These are phyloP conservation scores for Malacoctenus gilli DNA, from an alignment of 2,797 vertebrate genomes.

Conservation along the genomic window DNA sequence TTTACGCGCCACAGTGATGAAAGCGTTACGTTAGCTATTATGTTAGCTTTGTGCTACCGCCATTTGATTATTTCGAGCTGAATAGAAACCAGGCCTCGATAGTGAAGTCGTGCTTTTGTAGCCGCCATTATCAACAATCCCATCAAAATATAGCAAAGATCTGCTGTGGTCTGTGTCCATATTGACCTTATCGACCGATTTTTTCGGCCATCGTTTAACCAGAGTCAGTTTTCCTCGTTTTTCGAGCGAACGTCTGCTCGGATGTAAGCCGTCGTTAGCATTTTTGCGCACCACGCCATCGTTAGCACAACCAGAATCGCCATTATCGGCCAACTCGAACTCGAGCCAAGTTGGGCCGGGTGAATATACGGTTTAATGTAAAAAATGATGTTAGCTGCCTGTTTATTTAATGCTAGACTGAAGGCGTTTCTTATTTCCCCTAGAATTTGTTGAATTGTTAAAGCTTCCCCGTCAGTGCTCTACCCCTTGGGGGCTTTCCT, in stretches of 20 bases:
- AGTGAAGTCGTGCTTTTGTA: neutral
- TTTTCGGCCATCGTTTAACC: neutral
- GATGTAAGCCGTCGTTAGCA: slow-evolving; percentile 8
- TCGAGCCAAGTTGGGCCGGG: slow-evolving; percentile 3
- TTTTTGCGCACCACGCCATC: slow-evolving; percentile 15
- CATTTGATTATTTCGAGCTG: slow-evolving; percentile 52
- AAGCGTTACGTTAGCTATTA: slow-evolving; percentile 45
- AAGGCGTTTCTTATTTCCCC: slow-evolving; percentile 76
- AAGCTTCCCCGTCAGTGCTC: slow-evolving; percentile 77
- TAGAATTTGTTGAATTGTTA: slow-evolving; percentile 83
- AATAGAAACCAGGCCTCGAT: slow-evolving; percentile 31
- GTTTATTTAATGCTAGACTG: slow-evolving; percentile 63
- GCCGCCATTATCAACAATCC: accelerated
- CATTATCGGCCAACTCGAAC: too few relatives aligned
- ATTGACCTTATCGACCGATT: neutral
- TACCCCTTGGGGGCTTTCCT: slow-evolving; percentile 76
- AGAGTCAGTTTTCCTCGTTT: neutral
- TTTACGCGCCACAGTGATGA: slow-evolving; percentile 54
- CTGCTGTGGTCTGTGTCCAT: neutral
- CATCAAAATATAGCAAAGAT: accelerated
- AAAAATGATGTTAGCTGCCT: slow-evolving; percentile 42
- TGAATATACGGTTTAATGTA: slow-evolving; percentile 24
- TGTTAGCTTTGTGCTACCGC: slow-evolving; percentile 25
- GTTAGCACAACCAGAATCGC: too few relatives aligned
- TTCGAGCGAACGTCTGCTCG: neutral